Evolutionary conservation across 2,888 invertebrate species (phyloP), one percentile per base, ranked within the genome.

Genomic region (Drosophila pseudotakahashii): DNA sequence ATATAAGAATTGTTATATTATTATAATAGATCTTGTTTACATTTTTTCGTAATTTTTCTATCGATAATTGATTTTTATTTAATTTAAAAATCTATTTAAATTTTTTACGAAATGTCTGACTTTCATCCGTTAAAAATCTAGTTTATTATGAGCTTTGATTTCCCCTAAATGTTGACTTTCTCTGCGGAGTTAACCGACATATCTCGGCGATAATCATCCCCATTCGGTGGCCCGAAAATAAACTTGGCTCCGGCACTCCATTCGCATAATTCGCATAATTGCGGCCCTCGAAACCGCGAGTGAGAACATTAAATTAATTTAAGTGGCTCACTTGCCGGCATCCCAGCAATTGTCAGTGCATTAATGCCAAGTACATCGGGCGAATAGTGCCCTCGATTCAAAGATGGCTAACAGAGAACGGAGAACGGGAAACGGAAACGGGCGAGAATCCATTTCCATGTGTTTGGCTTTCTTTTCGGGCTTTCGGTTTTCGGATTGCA

Each of bases 291-390:
- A 36, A 53, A 64, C 66, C 64, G 66, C 66, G 44, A 48, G 73
- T 59, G 53, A 59, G 64, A 64, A 72, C 68, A 75, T 80, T 73
- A 71, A 76, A 69, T 80, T 71, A 81, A 76, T 76, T 81, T 70
- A 76, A 80, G 80, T 80, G 74, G 76, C 76, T 80, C 67, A 72
- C 71, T 70, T 32, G 68, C 73, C 69, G 70, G 55, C 64, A 68
- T 72, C 62, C 68, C 54, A 68, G 50, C 82, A 74, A 78, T 81
- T 85, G 82, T 81, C 82, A 81, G 81, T 78, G 78, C 81, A 81
- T 81, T 81, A 81, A 72, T 77, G 64, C 59, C 81, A 69, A 75
- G 77, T 69, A 63, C 66, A 67, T 30, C 13, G 14, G 13, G 45
- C 16, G 39, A 10, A 41, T 16, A 32, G 32, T 32, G 32, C 10